Base-by-base conservation (phyloP, 2,797 vertebrate species). In the Alca torda region DNA sequence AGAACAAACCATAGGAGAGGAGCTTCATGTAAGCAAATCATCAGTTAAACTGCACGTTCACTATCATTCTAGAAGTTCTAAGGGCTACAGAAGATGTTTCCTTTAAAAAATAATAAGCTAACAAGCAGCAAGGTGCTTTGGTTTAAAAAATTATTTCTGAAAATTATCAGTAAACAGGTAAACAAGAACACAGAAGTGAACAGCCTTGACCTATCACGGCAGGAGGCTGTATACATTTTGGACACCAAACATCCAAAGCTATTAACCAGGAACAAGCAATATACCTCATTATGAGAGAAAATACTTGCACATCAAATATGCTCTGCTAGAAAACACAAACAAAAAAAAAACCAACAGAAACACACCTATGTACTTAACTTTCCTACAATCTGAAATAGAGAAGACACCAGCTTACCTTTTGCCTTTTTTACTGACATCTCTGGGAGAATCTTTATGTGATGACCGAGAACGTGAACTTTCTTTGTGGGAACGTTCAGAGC, bases 401-500 rank as follows among this genome's bases (percentile, higher is more conserved):
- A 73, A 68, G 48, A 89, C 59, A 86, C 60, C 86, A 84, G 77
- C 91, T 97, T 97, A 99, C 99, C 99, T 99, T 98, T 99, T 99
- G 95, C 98, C 98, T 96, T 99, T 99, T 97, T 99, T 99, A 98
- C 97, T 99, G 97, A 97, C 98, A 89, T 99, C 98, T 95, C 99
- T 98, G 43, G 99, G 99, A 26, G 99, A 99, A 81, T 99, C 99
- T 98, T 99, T 99, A 93, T 99, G 99, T 46, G 99, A 98, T 2
- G 99, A 98, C 46, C 99, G 98, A 51, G 99, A 99, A 16, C 98
- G 97, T 17, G 98, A 98, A 77, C 98, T 99, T 96, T 99, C 99
- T 98, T 99, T 99, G 96, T 99, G 99, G 8, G 99, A 99, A 61
- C 99, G 97, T 86, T 98, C 98, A 1, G 99, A 99, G 65, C 99